phyloP scores from a whole-genome alignment of 2,888 invertebrate species.

The Molanna angustata region DNA sequence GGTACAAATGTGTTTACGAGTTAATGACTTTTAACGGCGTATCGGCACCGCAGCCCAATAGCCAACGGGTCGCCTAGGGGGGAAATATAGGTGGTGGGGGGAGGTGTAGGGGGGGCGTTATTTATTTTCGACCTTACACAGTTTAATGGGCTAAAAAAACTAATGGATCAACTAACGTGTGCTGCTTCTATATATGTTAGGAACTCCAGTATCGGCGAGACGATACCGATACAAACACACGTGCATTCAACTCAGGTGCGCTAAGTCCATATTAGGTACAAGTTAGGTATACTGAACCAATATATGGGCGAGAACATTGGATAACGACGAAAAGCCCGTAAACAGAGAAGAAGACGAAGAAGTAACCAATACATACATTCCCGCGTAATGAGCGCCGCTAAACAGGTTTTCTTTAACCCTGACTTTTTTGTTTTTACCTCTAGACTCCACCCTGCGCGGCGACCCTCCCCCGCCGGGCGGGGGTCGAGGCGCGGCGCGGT shows the following conservation, averaged over 20 bases:
- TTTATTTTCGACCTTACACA: constrained; percentile 10
- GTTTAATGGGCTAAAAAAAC: constrained; percentile 20
- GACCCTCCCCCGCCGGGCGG: constrained; percentile 18
- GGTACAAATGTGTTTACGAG: constrained; percentile 8
- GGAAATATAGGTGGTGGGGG: too few relatives aligned
- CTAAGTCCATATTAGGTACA: too few relatives aligned
- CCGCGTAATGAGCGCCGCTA: constrained; percentile 23
- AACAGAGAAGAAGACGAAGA: too few relatives aligned
- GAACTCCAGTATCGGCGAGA: too few relatives aligned
- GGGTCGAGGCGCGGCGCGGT: constrained; percentile 11
- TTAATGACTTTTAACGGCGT: constrained; percentile 5
- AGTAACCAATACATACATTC: constrained; percentile 9
- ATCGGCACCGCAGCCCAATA: background rate
- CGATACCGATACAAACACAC: too few relatives aligned
- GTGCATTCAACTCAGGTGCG: too few relatives aligned
- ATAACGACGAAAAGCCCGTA: too few relatives aligned
- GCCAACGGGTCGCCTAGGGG: constrained; percentile 7
- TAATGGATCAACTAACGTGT: constrained; percentile 15
- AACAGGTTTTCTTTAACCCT: constrained; percentile 24
- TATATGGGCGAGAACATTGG: too few relatives aligned
- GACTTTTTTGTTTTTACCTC: constrained; percentile 21
- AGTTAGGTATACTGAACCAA: too few relatives aligned
- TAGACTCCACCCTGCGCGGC: constrained; percentile 21
- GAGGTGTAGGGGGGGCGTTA: too few relatives aligned
- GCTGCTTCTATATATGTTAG: background rate